A percentile compares a stretch with the other conserved stretches of the same genome.
phyloP scores from a whole-genome alignment of 2,113 vertebrate species.

The Myocastor coypus region DNA sequence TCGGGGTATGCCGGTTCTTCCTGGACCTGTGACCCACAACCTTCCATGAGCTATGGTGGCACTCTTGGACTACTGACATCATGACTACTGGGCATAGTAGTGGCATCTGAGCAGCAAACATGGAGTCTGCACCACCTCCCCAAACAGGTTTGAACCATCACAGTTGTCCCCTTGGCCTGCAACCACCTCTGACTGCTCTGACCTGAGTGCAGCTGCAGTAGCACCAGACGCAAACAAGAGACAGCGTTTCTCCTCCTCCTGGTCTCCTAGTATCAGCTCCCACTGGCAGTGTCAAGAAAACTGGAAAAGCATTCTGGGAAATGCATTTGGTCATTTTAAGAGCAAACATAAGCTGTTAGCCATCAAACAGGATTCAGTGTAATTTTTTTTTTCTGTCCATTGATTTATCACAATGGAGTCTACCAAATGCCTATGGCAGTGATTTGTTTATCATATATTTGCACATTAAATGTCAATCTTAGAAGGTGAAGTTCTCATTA shows the following conservation, averaged over 20 bases:
- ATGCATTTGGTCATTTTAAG: neutral
- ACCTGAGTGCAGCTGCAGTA: neutral
- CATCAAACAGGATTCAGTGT: neutral
- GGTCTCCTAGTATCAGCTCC: neutral
- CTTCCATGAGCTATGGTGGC: neutral
- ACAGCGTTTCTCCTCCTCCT: neutral
- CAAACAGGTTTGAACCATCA: neutral
- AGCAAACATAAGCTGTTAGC: neutral
- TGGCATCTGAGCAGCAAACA: neutral
- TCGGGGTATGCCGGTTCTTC: neutral
- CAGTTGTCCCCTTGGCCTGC: neutral
- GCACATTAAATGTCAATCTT: conserved; percentile 50
- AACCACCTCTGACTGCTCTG: neutral
- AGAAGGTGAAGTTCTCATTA: conserved; percentile 52
- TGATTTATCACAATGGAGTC: conserved; percentile 64
- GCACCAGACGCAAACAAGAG: neutral
- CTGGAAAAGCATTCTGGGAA: neutral
- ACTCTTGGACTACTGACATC: neutral
- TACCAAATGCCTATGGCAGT: conserved; percentile 39
- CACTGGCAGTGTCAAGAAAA: neutral
- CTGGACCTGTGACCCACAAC: neutral
- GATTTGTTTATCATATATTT: conserved; percentile 41
- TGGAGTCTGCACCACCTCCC: neutral
- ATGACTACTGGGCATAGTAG: neutral
- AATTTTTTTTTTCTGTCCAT: conserved; percentile 13